Percentiles rank a stretch among this genome's conserved stretches.
phyloP scores from a whole-genome alignment of 1,140 invertebrate species.

The Agrypnia vestita region DNA sequence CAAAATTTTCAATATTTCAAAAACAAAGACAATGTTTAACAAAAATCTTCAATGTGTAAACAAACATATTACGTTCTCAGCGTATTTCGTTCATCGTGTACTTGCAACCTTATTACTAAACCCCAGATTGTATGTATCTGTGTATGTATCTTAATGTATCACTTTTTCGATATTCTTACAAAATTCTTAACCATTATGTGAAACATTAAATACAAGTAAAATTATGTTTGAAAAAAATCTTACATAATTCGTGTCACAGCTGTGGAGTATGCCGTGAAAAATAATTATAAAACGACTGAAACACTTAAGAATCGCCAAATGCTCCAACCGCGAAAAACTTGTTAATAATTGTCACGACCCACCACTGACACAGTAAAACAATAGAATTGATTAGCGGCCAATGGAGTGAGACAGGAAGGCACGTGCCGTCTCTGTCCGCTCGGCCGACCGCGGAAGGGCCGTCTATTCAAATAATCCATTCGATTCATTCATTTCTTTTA shows the following conservation, averaged over 20 bases:
- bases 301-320: not conserved
- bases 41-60: too few species aligned
- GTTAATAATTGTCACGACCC: conserved; percentile 3
- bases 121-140: not conserved
- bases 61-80: too few species aligned
- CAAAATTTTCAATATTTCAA: too few species aligned
- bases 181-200: too few species aligned
- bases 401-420: conserved; percentile 19
- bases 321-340: not conserved
- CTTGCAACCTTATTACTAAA: not conserved
- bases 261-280: not conserved
- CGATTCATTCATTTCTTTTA: conserved; percentile 16
- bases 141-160: not conserved
- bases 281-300: too few species aligned
- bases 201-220: not conserved
- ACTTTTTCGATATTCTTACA: too few species aligned
- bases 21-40: too few species aligned
- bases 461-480: not conserved
- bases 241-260: not conserved
- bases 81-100: not conserved
- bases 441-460: conserved; percentile 4
- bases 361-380: conserved; percentile 27
- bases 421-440: conserved; percentile 5
- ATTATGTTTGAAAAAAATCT: not conserved
- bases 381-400: conserved; percentile 9